A percentile compares a stretch with the other conserved stretches of the same genome.
These are phyloP conservation scores for Dipodomys stephensi DNA, from an alignment of 2,113 vertebrate species.

Conservation along the genomic window DNA sequence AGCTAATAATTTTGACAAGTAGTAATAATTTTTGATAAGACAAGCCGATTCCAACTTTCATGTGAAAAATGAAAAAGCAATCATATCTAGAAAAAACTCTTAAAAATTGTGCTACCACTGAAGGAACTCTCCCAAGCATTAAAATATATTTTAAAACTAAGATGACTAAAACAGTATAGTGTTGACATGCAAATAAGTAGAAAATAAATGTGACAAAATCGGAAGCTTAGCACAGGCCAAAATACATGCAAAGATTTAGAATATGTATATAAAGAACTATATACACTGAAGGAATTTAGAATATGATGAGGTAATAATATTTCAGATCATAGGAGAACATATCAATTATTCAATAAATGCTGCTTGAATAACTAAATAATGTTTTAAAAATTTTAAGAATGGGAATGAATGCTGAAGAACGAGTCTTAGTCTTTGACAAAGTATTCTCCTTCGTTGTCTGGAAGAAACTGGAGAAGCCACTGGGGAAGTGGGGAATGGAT, in stretches of 20 bases:
- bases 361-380: background rate
- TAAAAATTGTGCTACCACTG: too few species aligned
- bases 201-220: conserved; percentile 8
- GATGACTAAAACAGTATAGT: background rate
- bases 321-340: background rate
- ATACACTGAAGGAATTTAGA: background rate
- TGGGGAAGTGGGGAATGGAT: too few species aligned
- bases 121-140: too few species aligned
- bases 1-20: too few species aligned
- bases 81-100: too few species aligned
- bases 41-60: too few species aligned
- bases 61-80: too few species aligned
- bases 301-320: background rate
- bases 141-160: background rate
- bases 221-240: background rate
- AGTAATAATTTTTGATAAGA: too few species aligned
- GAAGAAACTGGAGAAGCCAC: background rate
- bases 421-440: background rate
- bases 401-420: background rate
- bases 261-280: background rate
- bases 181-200: background rate
- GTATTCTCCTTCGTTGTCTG: background rate
- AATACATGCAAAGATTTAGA: background rate
- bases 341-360: background rate
- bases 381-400: background rate